phyloP scores from a whole-genome alignment of 1,140 invertebrate genomes.

The Lasioglossum albipes region DNA sequence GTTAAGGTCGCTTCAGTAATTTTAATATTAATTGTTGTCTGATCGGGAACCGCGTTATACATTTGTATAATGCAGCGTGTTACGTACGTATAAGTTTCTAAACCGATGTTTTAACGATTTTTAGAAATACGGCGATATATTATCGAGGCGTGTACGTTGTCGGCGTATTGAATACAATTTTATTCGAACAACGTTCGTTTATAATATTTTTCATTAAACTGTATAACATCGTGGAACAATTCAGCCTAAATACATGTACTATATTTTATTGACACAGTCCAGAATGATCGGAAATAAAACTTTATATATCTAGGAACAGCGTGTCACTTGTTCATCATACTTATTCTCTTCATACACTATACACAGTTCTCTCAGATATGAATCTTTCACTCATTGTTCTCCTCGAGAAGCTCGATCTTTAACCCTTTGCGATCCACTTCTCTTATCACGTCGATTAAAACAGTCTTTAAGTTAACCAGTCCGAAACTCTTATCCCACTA shows the following conservation, averaged over 20 bases:
- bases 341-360: neutral
- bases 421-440: neutral
- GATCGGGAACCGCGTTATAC: constrained; percentile 21
- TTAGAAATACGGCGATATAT: constrained; percentile 32
- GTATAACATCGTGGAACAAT: constrained; percentile 48
- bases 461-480: neutral
- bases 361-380: neutral
- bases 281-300: constrained; percentile 46
- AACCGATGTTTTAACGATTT: constrained; percentile 36
- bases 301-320: constrained; percentile 46
- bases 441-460: neutral
- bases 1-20: constrained; percentile 36
- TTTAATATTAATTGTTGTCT: constrained; percentile 32
- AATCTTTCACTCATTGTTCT: no score
- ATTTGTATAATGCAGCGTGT: constrained; percentile 27
- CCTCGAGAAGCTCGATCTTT: no score
- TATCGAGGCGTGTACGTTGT: constrained; percentile 20
- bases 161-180: constrained; percentile 29
- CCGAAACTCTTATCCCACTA: neutral
- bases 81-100: constrained; percentile 36
- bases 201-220: constrained; percentile 46
- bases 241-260: constrained; percentile 50
- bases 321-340: constrained; percentile 11
- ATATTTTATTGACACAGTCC: constrained; percentile 48
- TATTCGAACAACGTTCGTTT: constrained; percentile 32